phyloP scores from a whole-genome alignment of 2,797 vertebrate genomes.

The Chelmon rostratus region DNA sequence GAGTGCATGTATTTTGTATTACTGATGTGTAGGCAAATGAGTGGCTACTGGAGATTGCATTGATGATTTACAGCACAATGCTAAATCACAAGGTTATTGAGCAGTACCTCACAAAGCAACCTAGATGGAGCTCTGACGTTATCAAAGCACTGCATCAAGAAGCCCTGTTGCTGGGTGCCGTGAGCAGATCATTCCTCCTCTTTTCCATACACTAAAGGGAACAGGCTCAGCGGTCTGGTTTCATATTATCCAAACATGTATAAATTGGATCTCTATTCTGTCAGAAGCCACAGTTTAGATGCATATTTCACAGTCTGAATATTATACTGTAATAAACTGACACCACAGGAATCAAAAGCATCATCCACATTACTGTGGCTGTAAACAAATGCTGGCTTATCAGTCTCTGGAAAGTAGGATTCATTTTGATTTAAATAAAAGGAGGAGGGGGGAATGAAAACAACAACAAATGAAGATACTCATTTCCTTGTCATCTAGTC shows the following conservation, averaged over 20 bases:
- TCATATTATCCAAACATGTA: slow-evolving; percentile 60
- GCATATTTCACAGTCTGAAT: slow-evolving; percentile 30
- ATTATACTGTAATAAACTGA: slow-evolving; percentile 13
- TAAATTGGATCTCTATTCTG: slow-evolving; percentile 35
- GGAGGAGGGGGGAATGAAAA: not conserved
- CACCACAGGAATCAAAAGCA: slow-evolving; percentile 38
- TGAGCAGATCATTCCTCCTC: slow-evolving; percentile 76
- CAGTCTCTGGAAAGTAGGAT: slow-evolving; percentile 28
- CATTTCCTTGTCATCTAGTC: slow-evolving; percentile 56
- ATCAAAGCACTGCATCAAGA: slow-evolving; percentile 83
- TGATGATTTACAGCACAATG: slow-evolving; percentile 71
- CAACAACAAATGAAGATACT: slow-evolving; percentile 42
- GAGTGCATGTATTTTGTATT: slow-evolving; percentile 50
- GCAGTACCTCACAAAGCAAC: slow-evolving; percentile 86
- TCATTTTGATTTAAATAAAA: slow-evolving; percentile 42
- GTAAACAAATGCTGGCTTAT: slow-evolving; percentile 47
- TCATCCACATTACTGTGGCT: slow-evolving; percentile 18
- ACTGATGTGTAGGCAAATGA: slow-evolving; percentile 59
- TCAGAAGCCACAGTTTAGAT: slow-evolving; percentile 44
- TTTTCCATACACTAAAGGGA: slow-evolving; percentile 63
- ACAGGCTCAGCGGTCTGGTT: slow-evolving; percentile 53
- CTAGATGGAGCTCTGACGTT: slow-evolving; percentile 91
- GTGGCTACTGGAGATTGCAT: slow-evolving; percentile 43
- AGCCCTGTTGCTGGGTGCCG: slow-evolving; percentile 82
- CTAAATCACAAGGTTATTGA: slow-evolving; percentile 75